phyloP scores from a whole-genome alignment of 2,797 vertebrate species.

The Remorina albescens region DNA sequence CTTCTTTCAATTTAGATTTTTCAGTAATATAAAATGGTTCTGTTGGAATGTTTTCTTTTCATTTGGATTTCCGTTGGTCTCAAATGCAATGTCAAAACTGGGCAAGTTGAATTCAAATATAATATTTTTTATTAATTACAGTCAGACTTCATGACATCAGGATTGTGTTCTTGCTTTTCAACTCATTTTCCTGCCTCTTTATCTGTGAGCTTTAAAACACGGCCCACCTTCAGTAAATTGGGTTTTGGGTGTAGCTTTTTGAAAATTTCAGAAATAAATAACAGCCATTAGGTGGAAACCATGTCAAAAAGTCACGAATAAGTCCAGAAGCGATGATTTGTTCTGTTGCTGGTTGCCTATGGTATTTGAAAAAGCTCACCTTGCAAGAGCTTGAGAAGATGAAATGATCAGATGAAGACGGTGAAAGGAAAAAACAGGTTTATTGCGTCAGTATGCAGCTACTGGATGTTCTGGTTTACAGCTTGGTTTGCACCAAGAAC shows the following conservation, averaged over 20 bases:
- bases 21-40: neutral
- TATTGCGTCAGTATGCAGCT: constrained; percentile 12
- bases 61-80: neutral
- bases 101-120: neutral
- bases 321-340: constrained; percentile 13
- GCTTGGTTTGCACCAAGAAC: too few species aligned
- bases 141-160: neutral
- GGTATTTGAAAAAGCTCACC: constrained; percentile 1
- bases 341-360: constrained; percentile 14
- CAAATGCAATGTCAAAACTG: too few species aligned
- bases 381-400: constrained; percentile 5
- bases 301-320: neutral
- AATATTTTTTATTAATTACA: neutral
- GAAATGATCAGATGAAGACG: constrained; percentile 18
- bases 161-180: neutral
- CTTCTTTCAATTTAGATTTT: neutral
- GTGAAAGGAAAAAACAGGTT: neutral
- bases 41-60: neutral
- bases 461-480: neutral
- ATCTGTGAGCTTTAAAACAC: neutral
- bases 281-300: constrained; percentile 14
- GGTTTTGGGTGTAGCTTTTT: neutral
- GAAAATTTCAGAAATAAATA: constrained; percentile 4
- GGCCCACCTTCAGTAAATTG: neutral
- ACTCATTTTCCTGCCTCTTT: neutral